Conservation (phyloP, 2,797 vertebrate species). For the Rhincodon typus region DNA sequence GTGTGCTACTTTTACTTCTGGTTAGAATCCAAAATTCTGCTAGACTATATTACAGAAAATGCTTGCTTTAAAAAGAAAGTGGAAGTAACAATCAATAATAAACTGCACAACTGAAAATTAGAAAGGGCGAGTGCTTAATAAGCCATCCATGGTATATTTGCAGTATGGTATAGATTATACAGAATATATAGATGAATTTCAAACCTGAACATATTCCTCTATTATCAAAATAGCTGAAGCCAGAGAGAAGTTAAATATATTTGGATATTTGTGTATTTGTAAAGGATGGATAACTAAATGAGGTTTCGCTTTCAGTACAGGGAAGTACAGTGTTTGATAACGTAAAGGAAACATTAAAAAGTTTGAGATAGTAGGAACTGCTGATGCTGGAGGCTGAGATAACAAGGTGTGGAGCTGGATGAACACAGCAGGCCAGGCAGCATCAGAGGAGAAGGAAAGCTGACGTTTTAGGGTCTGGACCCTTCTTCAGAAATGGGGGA, state of each 20-base stretch:
- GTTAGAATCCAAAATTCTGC: background rate
- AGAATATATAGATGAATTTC: background rate
- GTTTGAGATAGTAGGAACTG: background rate
- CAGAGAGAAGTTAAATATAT: background rate
- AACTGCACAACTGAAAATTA: background rate
- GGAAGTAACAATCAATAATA: background rate
- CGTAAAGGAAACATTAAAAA: background rate
- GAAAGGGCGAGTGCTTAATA: background rate
- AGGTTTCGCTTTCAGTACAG: background rate
- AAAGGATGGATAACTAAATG: background rate
- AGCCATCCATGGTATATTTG: background rate
- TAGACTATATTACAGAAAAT: background rate
- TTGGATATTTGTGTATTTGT: background rate
- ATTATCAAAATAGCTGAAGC: background rate
- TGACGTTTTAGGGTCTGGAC: too few relatives aligned
- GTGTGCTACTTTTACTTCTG: background rate
- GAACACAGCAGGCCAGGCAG: too few relatives aligned
- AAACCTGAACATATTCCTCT: background rate
- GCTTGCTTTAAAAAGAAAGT: background rate
- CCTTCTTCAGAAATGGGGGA: too few relatives aligned
- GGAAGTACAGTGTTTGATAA: background rate
- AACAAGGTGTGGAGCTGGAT: too few relatives aligned
- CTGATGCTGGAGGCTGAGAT: too few relatives aligned
- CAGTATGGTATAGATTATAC: background rate
- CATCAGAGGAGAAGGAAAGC: too few relatives aligned